Conservation (phyloP, 2,888 invertebrate species). For the Timandra comae region DNA sequence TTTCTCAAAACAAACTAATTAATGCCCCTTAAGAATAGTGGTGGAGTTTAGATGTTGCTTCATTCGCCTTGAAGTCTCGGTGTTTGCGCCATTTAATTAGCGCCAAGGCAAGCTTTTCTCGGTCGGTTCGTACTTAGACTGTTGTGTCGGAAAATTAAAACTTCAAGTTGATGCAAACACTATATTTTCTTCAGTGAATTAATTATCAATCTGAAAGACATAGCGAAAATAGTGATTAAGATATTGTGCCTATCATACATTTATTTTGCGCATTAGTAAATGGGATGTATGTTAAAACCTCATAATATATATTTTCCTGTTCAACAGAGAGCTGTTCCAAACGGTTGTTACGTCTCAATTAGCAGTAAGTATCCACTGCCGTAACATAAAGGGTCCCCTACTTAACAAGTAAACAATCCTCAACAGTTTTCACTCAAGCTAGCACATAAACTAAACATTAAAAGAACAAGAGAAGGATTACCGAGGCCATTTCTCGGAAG, state of each 20-base stretch:
- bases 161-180: too few relatives aligned
- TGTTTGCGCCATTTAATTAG: conserved; percentile 35
- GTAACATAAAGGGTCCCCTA: neutral
- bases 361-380: too few relatives aligned
- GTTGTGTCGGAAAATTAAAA: too few relatives aligned
- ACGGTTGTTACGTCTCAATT: too few relatives aligned
- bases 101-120: conserved; percentile 30
- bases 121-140: conserved; percentile 22
- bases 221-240: too few relatives aligned
- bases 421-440: conserved; percentile 4
- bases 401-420: conserved; percentile 4
- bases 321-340: too few relatives aligned
- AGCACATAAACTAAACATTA: conserved; percentile 6
- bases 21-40: conserved; percentile 31
- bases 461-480: conserved; percentile 13
- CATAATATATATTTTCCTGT: too few relatives aligned
- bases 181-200: too few relatives aligned
- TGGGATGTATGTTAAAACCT: too few relatives aligned
- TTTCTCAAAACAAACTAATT: conserved; percentile 35
- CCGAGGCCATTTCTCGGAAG: conserved; percentile 12
- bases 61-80: conserved; percentile 19
- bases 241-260: too few relatives aligned
- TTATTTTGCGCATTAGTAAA: too few relatives aligned
- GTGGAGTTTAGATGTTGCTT: conserved; percentile 34
- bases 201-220: too few relatives aligned